These are phyloP conservation scores for Cephus runcator DNA, from an alignment of 2,888 invertebrate genomes.

Conservation along the genomic window DNA sequence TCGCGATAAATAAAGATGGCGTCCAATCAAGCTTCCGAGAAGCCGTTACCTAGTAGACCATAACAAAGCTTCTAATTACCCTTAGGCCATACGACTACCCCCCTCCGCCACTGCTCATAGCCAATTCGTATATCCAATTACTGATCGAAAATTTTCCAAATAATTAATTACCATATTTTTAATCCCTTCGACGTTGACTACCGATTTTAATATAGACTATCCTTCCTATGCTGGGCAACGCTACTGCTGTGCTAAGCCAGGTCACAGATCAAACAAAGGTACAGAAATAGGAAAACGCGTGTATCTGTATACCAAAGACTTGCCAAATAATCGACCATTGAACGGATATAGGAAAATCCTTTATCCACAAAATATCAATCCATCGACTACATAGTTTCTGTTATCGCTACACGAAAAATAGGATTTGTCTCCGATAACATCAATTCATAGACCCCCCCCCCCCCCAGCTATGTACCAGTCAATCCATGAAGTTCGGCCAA, in stretches of 20 bases:
- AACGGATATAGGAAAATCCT: neutral
- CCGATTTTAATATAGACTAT: neutral
- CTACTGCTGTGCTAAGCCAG: neutral
- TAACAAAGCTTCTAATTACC: neutral
- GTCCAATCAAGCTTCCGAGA: neutral
- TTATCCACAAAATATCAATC: no score
- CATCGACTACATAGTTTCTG: neutral
- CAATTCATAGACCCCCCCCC: neutral
- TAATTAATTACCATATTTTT: neutral
- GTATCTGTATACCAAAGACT: neutral
- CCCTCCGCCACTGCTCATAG: neutral
- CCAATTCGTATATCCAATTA: neutral
- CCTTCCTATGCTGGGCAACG: neutral
- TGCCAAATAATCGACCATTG: neutral
- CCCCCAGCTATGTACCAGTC: neutral
- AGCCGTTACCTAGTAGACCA: neutral
- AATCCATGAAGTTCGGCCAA: neutral
- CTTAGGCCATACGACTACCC: neutral
- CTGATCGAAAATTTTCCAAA: neutral
- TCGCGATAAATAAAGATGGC: neutral
- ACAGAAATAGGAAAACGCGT: neutral
- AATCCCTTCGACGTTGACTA: neutral
- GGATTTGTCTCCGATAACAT: neutral
- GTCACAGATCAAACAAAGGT: neutral
- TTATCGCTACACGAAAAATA: neutral